A percentile compares a stretch with the other conserved stretches of the same genome.
Evolutionary conservation across 2,888 invertebrate genomes (phyloP).

Genomic region (Azorinus chamasolen): DNA sequence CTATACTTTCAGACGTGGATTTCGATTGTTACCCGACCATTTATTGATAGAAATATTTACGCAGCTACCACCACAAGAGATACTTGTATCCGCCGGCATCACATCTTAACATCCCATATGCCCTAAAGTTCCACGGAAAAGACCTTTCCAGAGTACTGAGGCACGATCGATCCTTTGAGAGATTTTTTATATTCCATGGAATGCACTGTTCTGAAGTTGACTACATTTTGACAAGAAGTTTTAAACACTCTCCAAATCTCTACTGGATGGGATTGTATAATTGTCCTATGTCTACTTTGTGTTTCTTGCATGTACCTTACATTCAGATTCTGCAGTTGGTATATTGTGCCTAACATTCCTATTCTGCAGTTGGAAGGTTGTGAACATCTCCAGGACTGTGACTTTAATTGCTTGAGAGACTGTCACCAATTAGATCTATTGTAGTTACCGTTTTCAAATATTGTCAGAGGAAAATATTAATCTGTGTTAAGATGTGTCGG

Average conservation of each 20-base stretch:
- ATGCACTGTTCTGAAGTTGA: slow-evolving; percentile 4
- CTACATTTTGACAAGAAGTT: slow-evolving; percentile 7
- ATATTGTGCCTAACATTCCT: slow-evolving; percentile 26
- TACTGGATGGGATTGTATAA: slow-evolving; percentile 24
- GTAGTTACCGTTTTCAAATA: slow-evolving; percentile 29
- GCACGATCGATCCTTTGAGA: slow-evolving; percentile 18
- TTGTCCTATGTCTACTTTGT: slow-evolving; percentile 21
- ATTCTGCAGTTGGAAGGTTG: slow-evolving; percentile 29
- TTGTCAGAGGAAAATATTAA: neutral
- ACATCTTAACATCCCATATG: slow-evolving; percentile 22
- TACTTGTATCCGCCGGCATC: slow-evolving; percentile 15
- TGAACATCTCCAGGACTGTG: slow-evolving; percentile 19
- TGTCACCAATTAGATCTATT: slow-evolving; percentile 21
- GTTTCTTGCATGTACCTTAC: slow-evolving; percentile 20
- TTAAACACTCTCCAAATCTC: slow-evolving; percentile 9
- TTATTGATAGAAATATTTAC: slow-evolving; percentile 18
- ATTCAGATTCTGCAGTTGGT: too few species aligned
- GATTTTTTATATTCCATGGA: slow-evolving; percentile 10
- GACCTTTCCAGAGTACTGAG: slow-evolving; percentile 10
- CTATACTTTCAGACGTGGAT: too few species aligned
- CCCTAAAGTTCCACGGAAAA: neutral
- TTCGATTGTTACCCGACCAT: slow-evolving; percentile 12
- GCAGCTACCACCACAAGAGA: slow-evolving; percentile 8
- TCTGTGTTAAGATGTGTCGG: slow-evolving; percentile 24
- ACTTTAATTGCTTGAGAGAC: slow-evolving; percentile 16